Conservation (phyloP, 2,888 invertebrate genomes). For the Perithous albicinctus region DNA sequence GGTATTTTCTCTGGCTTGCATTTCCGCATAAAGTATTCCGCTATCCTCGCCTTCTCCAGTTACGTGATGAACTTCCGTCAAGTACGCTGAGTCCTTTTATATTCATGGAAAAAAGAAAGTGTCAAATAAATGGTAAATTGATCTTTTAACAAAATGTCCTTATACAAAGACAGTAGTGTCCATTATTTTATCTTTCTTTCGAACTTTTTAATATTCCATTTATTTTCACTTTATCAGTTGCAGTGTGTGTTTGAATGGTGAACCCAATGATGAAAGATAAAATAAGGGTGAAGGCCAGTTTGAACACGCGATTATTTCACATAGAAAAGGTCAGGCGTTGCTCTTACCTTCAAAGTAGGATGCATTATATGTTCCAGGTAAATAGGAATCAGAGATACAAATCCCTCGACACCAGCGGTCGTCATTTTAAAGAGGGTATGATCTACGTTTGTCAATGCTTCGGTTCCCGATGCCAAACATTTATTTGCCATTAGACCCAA, state of each 20-base stretch:
- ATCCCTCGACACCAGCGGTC: conserved; percentile 95
- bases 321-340: not conserved
- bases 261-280: not conserved
- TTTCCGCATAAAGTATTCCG: conserved; percentile 98
- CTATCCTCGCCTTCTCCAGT: too few species aligned
- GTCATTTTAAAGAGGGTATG: conserved; percentile 96
- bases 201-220: too few species aligned
- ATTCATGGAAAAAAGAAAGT: conserved; percentile 5
- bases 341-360: conserved; percentile 90
- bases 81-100: conserved; percentile 90
- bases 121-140: not conserved
- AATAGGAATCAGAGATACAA: conserved; percentile 94
- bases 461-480: conserved; percentile 95
- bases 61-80: conserved; percentile 97
- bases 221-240: too few species aligned
- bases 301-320: not conserved
- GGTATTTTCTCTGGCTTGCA: conserved; percentile 94
- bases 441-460: conserved; percentile 95
- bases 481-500: conserved; percentile 95
- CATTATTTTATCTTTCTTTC: not conserved
- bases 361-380: conserved; percentile 96
- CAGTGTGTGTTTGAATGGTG: not conserved
- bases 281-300: not conserved
- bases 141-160: not conserved
- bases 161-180: not conserved